A percentile compares a stretch with the other conserved stretches of the same genome.
These are phyloP conservation scores for Drosophila diplacantha DNA, from an alignment of 2,888 invertebrate species.

Conservation along the genomic window DNA sequence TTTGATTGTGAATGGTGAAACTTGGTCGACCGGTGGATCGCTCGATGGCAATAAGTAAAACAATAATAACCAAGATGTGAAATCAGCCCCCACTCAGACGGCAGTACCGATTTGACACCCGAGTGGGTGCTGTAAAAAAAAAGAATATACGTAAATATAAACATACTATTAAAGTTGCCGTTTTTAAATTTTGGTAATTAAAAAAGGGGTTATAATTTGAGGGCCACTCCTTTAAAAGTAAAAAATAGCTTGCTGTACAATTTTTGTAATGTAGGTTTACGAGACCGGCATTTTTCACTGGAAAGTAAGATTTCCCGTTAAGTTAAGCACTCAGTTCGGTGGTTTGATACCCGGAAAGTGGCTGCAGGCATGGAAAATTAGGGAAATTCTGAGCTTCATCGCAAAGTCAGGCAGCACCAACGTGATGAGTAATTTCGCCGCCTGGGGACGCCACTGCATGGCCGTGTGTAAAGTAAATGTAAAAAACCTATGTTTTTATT, in stretches of 20 bases:
- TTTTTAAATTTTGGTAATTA: neutral
- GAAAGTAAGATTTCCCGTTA: neutral
- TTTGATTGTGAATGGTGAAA: slow-evolving; percentile 35
- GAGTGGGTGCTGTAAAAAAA: slow-evolving; percentile 17
- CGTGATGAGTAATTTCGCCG: neutral
- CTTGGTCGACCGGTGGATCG: slow-evolving; percentile 24
- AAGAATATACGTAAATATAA: slow-evolving; percentile 28
- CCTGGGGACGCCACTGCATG: neutral
- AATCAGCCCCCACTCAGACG: slow-evolving; percentile 15
- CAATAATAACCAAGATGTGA: slow-evolving; percentile 61
- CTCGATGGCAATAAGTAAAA: slow-evolving; percentile 51
- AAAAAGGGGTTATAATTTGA: neutral
- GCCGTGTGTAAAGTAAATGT: neutral
- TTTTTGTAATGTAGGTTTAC: neutral
- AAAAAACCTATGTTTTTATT: neutral
- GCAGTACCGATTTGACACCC: slow-evolving; percentile 10
- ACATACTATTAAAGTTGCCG: neutral
- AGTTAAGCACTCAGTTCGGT: neutral
- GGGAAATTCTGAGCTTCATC: neutral
- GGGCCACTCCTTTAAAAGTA: neutral
- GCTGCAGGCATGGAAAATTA: neutral
- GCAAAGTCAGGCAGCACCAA: neutral
- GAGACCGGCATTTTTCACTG: neutral
- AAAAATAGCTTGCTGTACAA: neutral
- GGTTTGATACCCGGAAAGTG: neutral